Evolutionary conservation across 2,797 vertebrate species (phyloP).

Genomic region (Danionella dracula): DNA sequence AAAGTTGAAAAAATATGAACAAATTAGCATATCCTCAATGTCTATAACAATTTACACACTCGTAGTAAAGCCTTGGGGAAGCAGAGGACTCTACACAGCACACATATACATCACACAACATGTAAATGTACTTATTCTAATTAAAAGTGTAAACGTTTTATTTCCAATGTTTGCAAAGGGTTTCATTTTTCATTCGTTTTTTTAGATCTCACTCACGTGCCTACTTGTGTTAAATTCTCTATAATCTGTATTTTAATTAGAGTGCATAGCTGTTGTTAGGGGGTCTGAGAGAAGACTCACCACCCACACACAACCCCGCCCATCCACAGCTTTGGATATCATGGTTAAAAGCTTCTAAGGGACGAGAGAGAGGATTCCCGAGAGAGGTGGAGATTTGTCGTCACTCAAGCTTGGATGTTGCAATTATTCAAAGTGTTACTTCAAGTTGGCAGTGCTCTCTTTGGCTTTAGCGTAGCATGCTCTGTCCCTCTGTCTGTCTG

Average conservation of each 20-base stretch:
- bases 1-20: too few relatives aligned
- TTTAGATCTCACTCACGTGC: conserved; percentile 7
- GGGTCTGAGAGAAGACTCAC: conserved; percentile 19
- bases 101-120: conserved; percentile 40
- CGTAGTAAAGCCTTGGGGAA: conserved; percentile 31
- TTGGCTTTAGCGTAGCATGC: conserved; percentile 16
- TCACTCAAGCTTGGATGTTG: conserved; percentile 12
- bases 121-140: conserved; percentile 41
- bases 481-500: conserved; percentile 21
- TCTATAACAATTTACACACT: background rate
- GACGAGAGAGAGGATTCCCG: conserved; percentile 31
- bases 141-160: too few relatives aligned
- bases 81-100: conserved; percentile 24
- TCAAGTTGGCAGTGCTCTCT: conserved; percentile 15
- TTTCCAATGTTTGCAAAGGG: conserved; percentile 1
- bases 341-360: conserved; percentile 47
- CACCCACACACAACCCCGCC: conserved; percentile 5
- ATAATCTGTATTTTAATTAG: conserved; percentile 49
- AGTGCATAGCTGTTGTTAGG: conserved; percentile 34
- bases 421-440: conserved; percentile 3
- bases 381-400: conserved; percentile 24
- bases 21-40: too few relatives aligned
- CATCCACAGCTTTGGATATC: conserved; percentile 39
- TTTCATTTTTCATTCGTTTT: conserved; percentile 10
- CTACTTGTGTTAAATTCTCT: conserved; percentile 20